Evolutionary conservation across 2,797 vertebrate species (phyloP), one percentile per base, ranked within the genome.

Genomic region (Hydrocynus forskahlii): DNA sequence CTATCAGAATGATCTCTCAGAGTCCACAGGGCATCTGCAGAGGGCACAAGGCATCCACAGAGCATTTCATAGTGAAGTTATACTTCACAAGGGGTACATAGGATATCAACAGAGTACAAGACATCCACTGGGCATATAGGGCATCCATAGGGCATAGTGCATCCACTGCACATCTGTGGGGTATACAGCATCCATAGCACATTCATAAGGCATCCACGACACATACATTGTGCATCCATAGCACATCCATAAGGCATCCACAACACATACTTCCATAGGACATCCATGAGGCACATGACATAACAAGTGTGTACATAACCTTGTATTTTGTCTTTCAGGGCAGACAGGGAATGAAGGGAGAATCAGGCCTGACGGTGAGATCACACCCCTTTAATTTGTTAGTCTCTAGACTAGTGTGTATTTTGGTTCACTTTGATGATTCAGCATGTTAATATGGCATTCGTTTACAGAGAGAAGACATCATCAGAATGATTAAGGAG

Each of bases 401-500:
- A 52, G 13, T 52, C 48, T 52, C 12, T 52, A 52, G 48, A 52
- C 13, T 14, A 4, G 13, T 64, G 29, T 29, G 13, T 25, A 21
- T 72, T n/a, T 68, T 63, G 62, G 0, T 16, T 71, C 29, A 8
- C 5, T 75, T 21, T 7, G 13, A 63, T 17, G 5, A 40, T 19
- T 64, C 29, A 64, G 38, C 17, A 0, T n/a, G 1, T 64, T 40
- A 1, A 38, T 64, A 40, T 66, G 63, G 0, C 14, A 1, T 59
- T 89, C 83, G 0, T 40, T 92, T 91, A 85, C 91, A 96, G 95
- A 96, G 94, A 92, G 96, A 97, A 86, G 96, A 96, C 86, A 92
- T 98, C 82, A 96, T 97, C 88, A 95, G 94, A 86, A 91, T 97
- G 94, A 96, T 97, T 88, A 96, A 95, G 89, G 96, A 97, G 90